A percentile compares a stretch with the other conserved stretches of the same genome.
phyloP scores from a whole-genome alignment of 2,797 vertebrate species.

The Carcharodon carcharias region DNA sequence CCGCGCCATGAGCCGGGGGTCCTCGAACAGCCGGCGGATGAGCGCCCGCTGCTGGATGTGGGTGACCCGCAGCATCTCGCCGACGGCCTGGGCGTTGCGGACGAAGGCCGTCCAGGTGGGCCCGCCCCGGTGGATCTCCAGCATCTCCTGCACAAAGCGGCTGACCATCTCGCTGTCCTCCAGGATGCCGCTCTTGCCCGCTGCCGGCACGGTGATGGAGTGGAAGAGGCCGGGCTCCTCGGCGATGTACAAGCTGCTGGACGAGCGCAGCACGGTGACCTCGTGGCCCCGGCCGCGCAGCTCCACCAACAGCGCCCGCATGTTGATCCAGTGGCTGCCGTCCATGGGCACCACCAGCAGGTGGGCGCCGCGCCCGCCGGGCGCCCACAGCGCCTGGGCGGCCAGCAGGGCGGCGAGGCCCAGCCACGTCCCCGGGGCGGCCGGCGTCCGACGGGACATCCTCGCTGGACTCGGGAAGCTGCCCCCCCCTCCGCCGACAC shows the following conservation, averaged over 20 bases:
- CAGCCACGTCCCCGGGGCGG: not conserved
- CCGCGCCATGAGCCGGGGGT: not conserved
- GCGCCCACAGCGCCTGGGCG: fast-evolving
- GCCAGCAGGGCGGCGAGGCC: not conserved
- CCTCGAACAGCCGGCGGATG: not conserved
- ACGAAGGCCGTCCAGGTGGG: not conserved
- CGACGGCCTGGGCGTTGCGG: not conserved
- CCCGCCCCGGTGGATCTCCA: not conserved
- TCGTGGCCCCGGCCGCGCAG: not conserved
- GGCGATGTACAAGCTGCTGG: not conserved
- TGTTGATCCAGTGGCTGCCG: conserved; percentile 21
- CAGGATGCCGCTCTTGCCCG: not conserved
- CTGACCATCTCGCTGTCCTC: not conserved
- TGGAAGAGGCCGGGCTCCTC: not conserved
- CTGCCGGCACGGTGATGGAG: not conserved
- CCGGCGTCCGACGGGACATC: not conserved
- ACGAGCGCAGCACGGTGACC: not conserved
- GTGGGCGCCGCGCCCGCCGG: fast-evolving
- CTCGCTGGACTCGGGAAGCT: no score
- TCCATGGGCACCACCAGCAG: conserved; percentile 1
- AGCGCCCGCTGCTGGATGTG: not conserved
- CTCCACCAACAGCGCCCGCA: not conserved
- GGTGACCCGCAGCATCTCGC: not conserved
- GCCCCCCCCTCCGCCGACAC: no score
- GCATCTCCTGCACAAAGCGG: not conserved